A percentile compares a stretch with the other conserved stretches of the same genome.
These are phyloP conservation scores for Ceratoteleas bidentatus DNA, from an alignment of 1,140 invertebrate species.

Conservation along the genomic window DNA sequence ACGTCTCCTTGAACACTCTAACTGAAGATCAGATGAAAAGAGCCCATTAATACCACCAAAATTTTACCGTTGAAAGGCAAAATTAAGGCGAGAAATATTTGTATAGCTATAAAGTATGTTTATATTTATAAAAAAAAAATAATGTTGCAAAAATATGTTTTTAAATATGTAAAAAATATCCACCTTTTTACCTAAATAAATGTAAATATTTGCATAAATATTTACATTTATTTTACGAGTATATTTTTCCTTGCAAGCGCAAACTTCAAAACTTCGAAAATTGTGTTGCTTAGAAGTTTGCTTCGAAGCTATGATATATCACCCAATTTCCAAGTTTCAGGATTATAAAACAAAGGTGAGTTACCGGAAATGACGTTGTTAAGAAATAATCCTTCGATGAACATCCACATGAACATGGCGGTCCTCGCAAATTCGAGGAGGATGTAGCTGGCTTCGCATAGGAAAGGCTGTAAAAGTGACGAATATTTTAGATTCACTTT, in stretches of 20 bases:
- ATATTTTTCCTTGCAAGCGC: no score
- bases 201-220: no score
- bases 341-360: neutral
- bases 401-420: constrained; percentile 97
- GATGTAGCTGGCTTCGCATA: constrained; percentile 90
- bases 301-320: no score
- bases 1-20: constrained; percentile 89
- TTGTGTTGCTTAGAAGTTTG: no score
- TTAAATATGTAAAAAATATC: no score
- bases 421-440: constrained; percentile 93
- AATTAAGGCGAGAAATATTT: no score
- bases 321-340: neutral
- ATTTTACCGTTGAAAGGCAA: neutral
- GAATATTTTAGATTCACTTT: neutral
- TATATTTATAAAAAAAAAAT: no score
- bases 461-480: constrained; percentile 84
- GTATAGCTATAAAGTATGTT: no score
- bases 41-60: neutral
- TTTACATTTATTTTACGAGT: no score
- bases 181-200: no score
- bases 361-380: constrained; percentile 90
- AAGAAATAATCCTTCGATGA: constrained; percentile 93
- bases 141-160: neutral
- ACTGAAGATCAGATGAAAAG: constrained; percentile 78
- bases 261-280: no score